phyloP scores from a whole-genome alignment of 2,797 vertebrate species.

The Rhinophrynus dorsalis region DNA sequence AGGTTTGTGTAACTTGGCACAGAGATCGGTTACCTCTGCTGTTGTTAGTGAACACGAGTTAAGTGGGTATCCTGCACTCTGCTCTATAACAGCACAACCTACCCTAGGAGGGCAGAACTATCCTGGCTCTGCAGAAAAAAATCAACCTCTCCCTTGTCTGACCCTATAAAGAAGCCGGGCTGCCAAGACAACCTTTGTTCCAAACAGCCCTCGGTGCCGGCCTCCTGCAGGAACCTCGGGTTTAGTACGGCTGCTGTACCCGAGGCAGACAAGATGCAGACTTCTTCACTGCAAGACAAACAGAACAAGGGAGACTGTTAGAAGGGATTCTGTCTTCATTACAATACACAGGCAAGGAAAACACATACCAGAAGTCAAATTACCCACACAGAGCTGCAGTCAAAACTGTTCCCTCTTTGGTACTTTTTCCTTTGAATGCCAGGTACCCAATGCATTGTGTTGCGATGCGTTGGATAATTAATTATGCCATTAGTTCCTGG shows the following conservation, averaged over 20 bases:
- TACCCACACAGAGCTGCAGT: no score
- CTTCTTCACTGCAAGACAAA: conserved; percentile 85
- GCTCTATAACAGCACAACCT: conserved; percentile 65
- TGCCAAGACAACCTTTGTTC: conserved; percentile 91
- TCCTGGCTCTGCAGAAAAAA: conserved; percentile 69
- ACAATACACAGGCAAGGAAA: no score
- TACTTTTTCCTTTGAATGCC: no score
- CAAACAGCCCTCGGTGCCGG: conserved; percentile 83
- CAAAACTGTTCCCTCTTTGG: no score
- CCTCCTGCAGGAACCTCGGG: conserved; percentile 92
- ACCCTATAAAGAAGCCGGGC: conserved; percentile 76
- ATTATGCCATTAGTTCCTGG: no score
- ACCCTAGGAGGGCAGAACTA: conserved; percentile 74
- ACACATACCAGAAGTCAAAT: no score
- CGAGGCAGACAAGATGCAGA: conserved; percentile 96
- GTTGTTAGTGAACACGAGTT: conserved; percentile 62
- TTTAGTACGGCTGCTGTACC: conserved; percentile 95
- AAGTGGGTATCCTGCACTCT: conserved; percentile 60
- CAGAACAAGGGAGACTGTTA: conserved; percentile 53
- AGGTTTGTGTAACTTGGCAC: conserved; percentile 50
- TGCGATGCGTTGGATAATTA: no score
- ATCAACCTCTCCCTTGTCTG: conserved; percentile 77
- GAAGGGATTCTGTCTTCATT: no score
- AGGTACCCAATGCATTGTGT: no score
- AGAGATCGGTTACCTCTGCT: conserved; percentile 59